Base-by-base conservation (phyloP, 2,888 invertebrate species). In the Leucophenga maculata region DNA sequence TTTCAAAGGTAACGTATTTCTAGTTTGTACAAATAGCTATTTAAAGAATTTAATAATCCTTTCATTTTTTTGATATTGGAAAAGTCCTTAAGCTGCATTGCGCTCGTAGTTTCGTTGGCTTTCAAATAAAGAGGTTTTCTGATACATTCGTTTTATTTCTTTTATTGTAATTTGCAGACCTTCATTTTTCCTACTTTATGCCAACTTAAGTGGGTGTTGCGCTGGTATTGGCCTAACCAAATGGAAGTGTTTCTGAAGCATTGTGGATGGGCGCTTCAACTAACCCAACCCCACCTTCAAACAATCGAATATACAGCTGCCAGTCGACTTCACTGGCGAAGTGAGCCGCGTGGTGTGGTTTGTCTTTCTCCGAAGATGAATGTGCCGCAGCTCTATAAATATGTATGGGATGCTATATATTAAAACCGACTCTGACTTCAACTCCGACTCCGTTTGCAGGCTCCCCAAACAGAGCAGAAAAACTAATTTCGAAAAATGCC, bases 401-500 rank as follows among this genome's bases (percentile, higher is more conserved):
- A 84, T 85, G 84, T 83, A 84, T 83, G 79, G 77, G 79, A 76
- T 79, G 82, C 83, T 81, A 85, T 85, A 84, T 83, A 85, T 84
- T 84, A 84, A 83, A 84, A 83, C 78, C 81, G 79, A 84, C 85
- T 84, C 62, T 78, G 80, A 76, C 80, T 77, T 73, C 70, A 60
- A 69, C 70, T 75, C 76, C 65, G 66, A 70, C 73, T 70, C 74
- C 72, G 74, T 75, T 14, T 68, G 72, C 39, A 39, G 3, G 39
- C 11, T 11, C 39, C 76, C 76, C 80, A 75, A 75, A 77, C 76
- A 80, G 77, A 81, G 80, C 76, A 84, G 39, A 39, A 84, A 84
- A 85, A 85, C 84, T 84, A 84, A 84, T 84, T 84, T 84, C 85
- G 83, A 84, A 83, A 85, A 83, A 85, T 82, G 77, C 82, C 81